Percentiles rank a stretch among this genome's conserved stretches.
Conservation (phyloP, 2,113 vertebrate genomes). For the Malurus melanocephalus region DNA sequence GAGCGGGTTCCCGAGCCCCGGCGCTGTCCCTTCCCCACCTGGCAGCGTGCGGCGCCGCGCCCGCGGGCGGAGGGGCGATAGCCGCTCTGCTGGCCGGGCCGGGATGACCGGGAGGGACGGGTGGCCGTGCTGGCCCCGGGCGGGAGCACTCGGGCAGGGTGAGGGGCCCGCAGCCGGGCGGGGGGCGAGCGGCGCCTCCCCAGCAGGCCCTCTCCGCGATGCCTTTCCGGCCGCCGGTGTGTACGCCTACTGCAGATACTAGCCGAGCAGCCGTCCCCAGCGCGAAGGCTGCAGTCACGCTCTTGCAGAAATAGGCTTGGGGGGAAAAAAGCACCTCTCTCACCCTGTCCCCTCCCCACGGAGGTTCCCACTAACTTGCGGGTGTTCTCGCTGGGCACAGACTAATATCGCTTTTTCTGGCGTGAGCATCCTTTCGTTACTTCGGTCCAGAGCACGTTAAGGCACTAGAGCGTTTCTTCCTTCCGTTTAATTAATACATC, state of each 20-base stretch:
- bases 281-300: slow-evolving; percentile 10
- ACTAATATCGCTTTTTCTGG: background rate
- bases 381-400: background rate
- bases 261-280: slow-evolving; percentile 19
- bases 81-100: background rate
- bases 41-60: background rate
- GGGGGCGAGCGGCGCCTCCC: background rate
- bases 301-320: background rate
- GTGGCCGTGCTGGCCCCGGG: background rate
- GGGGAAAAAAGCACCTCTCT: background rate
- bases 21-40: background rate
- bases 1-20: background rate
- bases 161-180: background rate
- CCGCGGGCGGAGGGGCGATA: background rate
- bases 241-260: slow-evolving; percentile 52
- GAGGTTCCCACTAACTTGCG: background rate
- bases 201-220: background rate
- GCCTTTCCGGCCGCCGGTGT: background rate
- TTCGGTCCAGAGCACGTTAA: background rate
- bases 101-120: background rate
- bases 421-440: background rate
- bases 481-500: background rate
- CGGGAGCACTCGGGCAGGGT: background rate
- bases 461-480: background rate
- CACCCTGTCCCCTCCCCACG: background rate